phyloP scores from a whole-genome alignment of 1,140 invertebrate genomes.

The Odontomachus brunneus region DNA sequence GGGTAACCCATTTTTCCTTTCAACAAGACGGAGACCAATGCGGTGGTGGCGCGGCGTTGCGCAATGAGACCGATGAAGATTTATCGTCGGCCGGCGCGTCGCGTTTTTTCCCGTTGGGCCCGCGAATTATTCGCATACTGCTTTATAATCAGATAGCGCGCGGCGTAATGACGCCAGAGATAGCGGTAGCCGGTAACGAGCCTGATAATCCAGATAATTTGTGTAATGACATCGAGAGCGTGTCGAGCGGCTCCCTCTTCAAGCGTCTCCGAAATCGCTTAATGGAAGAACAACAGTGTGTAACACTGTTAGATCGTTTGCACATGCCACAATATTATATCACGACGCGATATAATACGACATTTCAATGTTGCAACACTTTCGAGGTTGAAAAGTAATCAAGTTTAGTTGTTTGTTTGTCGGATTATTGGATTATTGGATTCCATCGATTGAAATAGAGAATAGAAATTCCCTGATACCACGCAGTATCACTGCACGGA shows the following conservation, averaged over 20 bases:
- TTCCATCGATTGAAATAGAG: too few species aligned
- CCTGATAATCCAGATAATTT: slow-evolving; percentile 53
- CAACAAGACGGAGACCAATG: neutral
- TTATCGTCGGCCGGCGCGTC: slow-evolving; percentile 15
- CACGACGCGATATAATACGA: too few species aligned
- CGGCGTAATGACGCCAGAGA: slow-evolving; percentile 29
- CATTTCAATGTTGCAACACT: too few species aligned
- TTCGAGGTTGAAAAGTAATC: too few species aligned
- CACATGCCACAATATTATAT: neutral
- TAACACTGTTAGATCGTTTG: neutral
- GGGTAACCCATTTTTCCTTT: slow-evolving; percentile 47
- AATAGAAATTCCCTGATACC: too few species aligned
- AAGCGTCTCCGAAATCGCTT: neutral
- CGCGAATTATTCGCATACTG: slow-evolving; percentile 1
- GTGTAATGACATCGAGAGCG: slow-evolving; percentile 36
- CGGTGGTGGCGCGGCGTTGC: slow-evolving; percentile 9
- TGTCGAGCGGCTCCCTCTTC: neutral
- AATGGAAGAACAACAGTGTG: neutral
- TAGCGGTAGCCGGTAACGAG: slow-evolving; percentile 42
- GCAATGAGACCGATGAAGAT: slow-evolving; percentile 45
- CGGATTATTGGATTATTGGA: too few species aligned
- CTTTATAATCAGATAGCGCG: slow-evolving; percentile 37
- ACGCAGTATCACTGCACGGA: too few species aligned
- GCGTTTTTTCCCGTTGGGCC: slow-evolving; percentile 31
- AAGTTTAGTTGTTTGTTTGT: too few species aligned